These are phyloP conservation scores for Anthophora plumipes DNA, from an alignment of 2,888 invertebrate genomes.

Conservation along the genomic window DNA sequence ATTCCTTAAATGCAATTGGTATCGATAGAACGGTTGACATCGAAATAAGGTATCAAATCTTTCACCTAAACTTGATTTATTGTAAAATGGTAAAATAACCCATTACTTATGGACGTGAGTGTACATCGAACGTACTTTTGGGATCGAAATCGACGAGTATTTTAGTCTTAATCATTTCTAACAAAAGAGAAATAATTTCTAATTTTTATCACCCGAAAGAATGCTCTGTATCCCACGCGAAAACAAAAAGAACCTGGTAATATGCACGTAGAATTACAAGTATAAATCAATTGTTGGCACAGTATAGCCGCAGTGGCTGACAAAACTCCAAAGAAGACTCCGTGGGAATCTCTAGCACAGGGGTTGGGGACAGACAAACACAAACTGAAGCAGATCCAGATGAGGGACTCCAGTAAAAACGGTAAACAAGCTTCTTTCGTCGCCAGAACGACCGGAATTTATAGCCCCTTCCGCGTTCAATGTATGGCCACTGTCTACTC, in stretches of 20 bases:
- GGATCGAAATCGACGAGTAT: too few species aligned
- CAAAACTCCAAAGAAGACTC: conserved; percentile 38
- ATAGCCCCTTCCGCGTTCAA: conserved; percentile 37
- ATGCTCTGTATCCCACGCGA: neutral
- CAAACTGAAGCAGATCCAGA: conserved; percentile 8
- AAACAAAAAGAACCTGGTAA: neutral
- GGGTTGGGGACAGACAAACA: neutral
- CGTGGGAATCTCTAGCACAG: conserved; percentile 36
- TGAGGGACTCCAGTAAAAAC: conserved; percentile 48
- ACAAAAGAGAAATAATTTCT: too few species aligned
- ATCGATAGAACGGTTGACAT: too few species aligned
- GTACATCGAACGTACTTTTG: too few species aligned
- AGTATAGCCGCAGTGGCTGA: conserved; percentile 29
- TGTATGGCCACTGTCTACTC: conserved; percentile 4
- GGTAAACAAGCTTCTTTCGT: conserved; percentile 68
- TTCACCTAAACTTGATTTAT: too few species aligned
- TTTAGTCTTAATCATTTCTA: too few species aligned
- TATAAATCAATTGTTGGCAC: conserved; percentile 36
- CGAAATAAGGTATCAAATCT: too few species aligned
- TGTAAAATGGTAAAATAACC: too few species aligned
- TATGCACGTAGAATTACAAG: neutral
- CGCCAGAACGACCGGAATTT: conserved; percentile 57
- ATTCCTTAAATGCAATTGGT: too few species aligned
- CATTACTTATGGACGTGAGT: too few species aligned
- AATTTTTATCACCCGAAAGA: neutral